Evolutionary conservation across 2,113 vertebrate genomes (phyloP).

Genomic region (Ornithorhynchus anatinus): DNA sequence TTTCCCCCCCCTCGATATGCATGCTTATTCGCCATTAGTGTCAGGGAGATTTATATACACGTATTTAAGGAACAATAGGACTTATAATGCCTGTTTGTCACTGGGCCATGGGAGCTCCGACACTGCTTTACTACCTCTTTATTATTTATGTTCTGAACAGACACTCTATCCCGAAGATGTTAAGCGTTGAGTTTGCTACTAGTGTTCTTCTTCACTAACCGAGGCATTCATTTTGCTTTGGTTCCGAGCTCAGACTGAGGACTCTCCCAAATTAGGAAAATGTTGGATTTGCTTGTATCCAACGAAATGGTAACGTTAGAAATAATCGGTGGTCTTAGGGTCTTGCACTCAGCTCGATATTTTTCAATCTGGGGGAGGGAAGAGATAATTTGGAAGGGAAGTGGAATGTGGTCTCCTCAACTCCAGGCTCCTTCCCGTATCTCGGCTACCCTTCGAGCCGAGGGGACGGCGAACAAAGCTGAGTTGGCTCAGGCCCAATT

Average conservation of each 20-base stretch:
- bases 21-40: not conserved
- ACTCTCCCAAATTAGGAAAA: not conserved
- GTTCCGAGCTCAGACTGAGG: not conserved
- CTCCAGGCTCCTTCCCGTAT: too few species aligned
- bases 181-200: not conserved
- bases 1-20: not conserved
- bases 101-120: not conserved
- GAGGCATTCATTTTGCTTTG: not conserved
- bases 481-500: too few species aligned
- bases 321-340: too few species aligned
- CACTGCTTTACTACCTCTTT: not conserved
- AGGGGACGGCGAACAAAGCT: too few species aligned
- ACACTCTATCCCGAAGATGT: not conserved
- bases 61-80: not conserved
- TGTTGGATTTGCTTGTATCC: constrained; percentile 6
- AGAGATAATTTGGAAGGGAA: too few species aligned
- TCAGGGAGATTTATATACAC: not conserved
- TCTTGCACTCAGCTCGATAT: too few species aligned
- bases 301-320: too few species aligned
- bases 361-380: too few species aligned
- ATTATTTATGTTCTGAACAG: constrained; percentile 4
- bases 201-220: not conserved
- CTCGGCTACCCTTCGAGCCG: too few species aligned
- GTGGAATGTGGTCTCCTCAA: too few species aligned
- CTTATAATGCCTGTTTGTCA: not conserved